Evolutionary conservation across 2,888 invertebrate genomes (phyloP).

Genomic region (Phalera bucephala): DNA sequence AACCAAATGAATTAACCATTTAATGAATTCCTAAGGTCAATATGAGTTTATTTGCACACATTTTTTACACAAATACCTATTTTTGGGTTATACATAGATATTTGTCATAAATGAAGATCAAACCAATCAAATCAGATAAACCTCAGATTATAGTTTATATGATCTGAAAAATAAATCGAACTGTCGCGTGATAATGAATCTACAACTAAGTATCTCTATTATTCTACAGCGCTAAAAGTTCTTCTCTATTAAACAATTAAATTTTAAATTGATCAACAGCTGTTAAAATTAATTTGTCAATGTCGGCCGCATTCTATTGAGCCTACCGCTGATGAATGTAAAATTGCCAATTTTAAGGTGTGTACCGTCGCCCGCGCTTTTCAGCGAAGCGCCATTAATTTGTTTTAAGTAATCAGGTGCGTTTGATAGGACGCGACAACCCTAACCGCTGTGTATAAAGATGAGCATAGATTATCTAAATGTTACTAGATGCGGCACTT

Average conservation of each 20-base stretch:
- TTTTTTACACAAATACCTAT: no score
- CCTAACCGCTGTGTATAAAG: conserved; percentile 3
- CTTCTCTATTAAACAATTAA: background rate
- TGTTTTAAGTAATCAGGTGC: conserved; percentile 20
- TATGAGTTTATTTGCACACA: no score
- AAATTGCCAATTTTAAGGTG: conserved; percentile 19
- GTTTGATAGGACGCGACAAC: conserved; percentile 11
- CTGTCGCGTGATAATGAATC: no score
- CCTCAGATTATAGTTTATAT: no score
- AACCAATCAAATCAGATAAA: no score
- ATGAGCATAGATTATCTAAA: no score
- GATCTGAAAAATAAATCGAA: no score
- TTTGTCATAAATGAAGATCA: no score
- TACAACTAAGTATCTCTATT: background rate
- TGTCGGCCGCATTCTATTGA: conserved; percentile 22
- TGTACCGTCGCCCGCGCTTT: background rate
- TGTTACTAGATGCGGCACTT: no score
- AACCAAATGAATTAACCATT: no score
- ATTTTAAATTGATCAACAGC: background rate
- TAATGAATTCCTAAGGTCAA: no score
- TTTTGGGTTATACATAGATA: no score
- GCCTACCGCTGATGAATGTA: conserved; percentile 4
- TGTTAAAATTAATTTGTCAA: conserved; percentile 32
- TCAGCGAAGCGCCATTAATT: conserved; percentile 11
- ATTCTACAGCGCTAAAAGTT: background rate